Base-by-base conservation (phyloP, 1,140 invertebrate genomes). In the Heterodera carotae region DNA sequence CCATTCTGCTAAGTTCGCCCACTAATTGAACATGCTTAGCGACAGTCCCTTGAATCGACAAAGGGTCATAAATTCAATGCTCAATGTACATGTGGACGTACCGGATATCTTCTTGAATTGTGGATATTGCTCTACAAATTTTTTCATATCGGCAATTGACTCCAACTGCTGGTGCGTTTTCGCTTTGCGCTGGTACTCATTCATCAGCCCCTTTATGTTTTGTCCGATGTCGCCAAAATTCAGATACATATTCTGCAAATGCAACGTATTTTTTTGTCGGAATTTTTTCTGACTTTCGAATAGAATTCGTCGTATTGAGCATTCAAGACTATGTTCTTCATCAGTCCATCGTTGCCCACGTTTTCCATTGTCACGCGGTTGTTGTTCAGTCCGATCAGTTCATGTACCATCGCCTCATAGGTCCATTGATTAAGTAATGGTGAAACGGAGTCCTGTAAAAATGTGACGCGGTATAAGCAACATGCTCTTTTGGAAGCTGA, bases 381-480 rank as follows among this genome's bases (percentile, higher is more conserved):
- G 86, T 98, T 99, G 81, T 92, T 92, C 81, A 99, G 97, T 0
- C 92, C 93, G 33, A 99, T 88, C 64, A 99, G 89, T 90, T 99
- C 96, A 89, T 99, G 97, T 2, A 99, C 95, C 97, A 99, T 99
- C 10, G 96, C 96, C 89, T 99, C 96, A 89, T 99, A 99, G 0
- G 96, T 99, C 97, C 97, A 99, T 91, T 95, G 96, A 90, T 94
- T 97, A n/a, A 99, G 88, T 66, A 99, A 88, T 0, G 97, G 97
- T 2, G 97, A 98, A 0, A 99, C 92, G 0, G 95, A 93, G 91
- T 99, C 97, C 88, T 71, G 48, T 27, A 56, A 15, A 56, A 56
- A n/a, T n/a, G n/a, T n/a, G n/a, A n/a, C n/a, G n/a, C n/a, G n/a
- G n/a, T n/a, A n/a, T n/a, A n/a, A n/a, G n/a, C n/a, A n/a, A n/a